Base-by-base conservation (phyloP, 2,797 vertebrate species). In the Chlorospingus semifuscus region DNA sequence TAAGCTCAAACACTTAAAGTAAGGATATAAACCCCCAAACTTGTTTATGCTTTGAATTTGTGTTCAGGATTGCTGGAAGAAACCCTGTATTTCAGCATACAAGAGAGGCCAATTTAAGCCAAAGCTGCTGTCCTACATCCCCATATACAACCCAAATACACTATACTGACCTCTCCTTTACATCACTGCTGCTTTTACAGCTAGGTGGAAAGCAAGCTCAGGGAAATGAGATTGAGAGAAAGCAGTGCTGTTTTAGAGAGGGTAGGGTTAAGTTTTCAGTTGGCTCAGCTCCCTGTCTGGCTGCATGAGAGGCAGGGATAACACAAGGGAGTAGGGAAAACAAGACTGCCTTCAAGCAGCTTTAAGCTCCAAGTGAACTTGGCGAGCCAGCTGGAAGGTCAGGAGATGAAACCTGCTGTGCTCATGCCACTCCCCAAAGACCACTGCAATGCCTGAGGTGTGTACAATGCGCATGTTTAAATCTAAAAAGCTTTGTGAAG, bases 251-350 rank as follows among this genome's bases (percentile, higher is more conserved):
- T 65, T 87, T 80, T 52, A 85, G 84, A 77, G 49, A 92, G 15
- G 30, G 12, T 53, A 95, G 75, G 78, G 94, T 95, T 95, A 96
- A 95, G 27, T 91, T 92, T 89, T 64, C 30, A 83, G 69, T 19
- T 94, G 95, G 94, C 87, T 93, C 68, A 68, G 56, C 53, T 89
- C 76, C 52, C 82, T 77, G 56, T 74, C 71, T 91, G 87, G 64
- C 93, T 95, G 79, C 49, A 64, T 9, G 46, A 92, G 69, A 94
- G 36, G 72, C 53, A 91, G 69, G 87, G 75, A 75, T 94, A 94
- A 53, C 82, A 81, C 71, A 85, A 36, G 57, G 46, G 76, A 93
- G 60, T 8, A 75, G 79, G 42, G 82, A 93, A 94, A 94, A 91
- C 41, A 68, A 78, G 82, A 52, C 66, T 85, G 79, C 82, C 76